These are phyloP conservation scores for Rambutsinella grinnellia DNA, from an alignment of 2,888 invertebrate species.

Conservation along the genomic window DNA sequence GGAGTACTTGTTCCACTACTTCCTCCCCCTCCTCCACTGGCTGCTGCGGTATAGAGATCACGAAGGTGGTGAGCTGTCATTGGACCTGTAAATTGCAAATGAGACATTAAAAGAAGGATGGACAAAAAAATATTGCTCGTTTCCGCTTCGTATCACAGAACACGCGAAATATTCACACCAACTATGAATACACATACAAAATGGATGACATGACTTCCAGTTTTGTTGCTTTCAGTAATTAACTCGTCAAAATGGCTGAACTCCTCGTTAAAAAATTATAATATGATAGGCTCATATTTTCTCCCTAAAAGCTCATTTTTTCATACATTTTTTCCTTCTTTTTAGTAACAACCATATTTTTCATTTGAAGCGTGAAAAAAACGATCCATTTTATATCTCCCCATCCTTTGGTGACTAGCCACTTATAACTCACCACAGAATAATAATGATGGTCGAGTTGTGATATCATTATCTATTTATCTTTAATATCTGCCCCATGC, in stretches of 20 bases:
- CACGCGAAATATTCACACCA: constrained; percentile 14
- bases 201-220: too few species aligned
- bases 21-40: constrained; percentile 57
- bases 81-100: constrained; percentile 54
- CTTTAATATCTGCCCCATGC: too few species aligned
- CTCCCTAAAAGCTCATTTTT: too few species aligned
- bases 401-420: too few species aligned
- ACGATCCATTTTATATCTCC: too few species aligned
- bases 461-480: too few species aligned
- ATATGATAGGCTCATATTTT: too few species aligned
- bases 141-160: constrained; percentile 10
- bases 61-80: constrained; percentile 66
- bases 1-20: constrained; percentile 14
- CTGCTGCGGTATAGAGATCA: constrained; percentile 63
- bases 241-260: constrained; percentile 47
- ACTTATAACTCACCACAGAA: too few species aligned
- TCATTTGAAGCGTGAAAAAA: too few species aligned
- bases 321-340: background rate
- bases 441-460: too few species aligned
- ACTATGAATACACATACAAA: too few species aligned
- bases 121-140: constrained; percentile 6
- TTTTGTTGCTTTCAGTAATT: constrained; percentile 33
- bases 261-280: background rate
- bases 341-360: too few species aligned
- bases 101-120: background rate